These are phyloP conservation scores for Hippocampus comes DNA, from an alignment of 2,113 vertebrate genomes.

Conservation along the genomic window DNA sequence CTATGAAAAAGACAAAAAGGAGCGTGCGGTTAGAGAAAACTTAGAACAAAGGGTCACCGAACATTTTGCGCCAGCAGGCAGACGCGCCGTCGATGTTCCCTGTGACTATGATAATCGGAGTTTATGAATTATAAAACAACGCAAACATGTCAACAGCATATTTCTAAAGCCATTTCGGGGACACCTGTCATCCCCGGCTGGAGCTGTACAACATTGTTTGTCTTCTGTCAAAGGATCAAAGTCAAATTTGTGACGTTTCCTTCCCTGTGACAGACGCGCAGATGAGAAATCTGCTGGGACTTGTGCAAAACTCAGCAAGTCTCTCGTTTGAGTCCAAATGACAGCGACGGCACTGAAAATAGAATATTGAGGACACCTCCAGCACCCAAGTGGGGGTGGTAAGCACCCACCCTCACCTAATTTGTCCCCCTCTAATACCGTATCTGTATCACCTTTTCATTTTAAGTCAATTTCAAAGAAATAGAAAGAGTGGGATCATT, in stretches of 20 bases:
- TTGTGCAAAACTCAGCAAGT: conserved; percentile 45
- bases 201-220: conserved; percentile 30
- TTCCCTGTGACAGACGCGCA: conserved; percentile 31
- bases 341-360: conserved; percentile 48
- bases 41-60: background rate
- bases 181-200: conserved; percentile 27
- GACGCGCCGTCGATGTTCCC: background rate
- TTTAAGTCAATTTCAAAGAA: conserved; percentile 31
- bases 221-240: conserved; percentile 55
- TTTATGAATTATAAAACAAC: conserved; percentile 37
- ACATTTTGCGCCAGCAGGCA: too few species aligned
- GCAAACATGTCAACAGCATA: conserved; percentile 16
- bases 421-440: conserved; percentile 18
- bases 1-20: conserved; percentile 11
- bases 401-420: conserved; percentile 20
- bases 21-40: conserved; percentile 14
- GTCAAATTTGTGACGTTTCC: conserved; percentile 35
- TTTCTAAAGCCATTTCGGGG: conserved; percentile 30
- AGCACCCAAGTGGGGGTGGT: conserved; percentile 25
- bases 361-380: conserved; percentile 48
- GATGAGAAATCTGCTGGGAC: conserved; percentile 42
- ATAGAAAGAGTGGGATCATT: conserved; percentile 4
- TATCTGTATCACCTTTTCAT: conserved; percentile 15
- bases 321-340: conserved; percentile 46
- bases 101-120: conserved; percentile 1